Conservation (phyloP, 2,797 vertebrate genomes). For the Alouatta caraya region DNA sequence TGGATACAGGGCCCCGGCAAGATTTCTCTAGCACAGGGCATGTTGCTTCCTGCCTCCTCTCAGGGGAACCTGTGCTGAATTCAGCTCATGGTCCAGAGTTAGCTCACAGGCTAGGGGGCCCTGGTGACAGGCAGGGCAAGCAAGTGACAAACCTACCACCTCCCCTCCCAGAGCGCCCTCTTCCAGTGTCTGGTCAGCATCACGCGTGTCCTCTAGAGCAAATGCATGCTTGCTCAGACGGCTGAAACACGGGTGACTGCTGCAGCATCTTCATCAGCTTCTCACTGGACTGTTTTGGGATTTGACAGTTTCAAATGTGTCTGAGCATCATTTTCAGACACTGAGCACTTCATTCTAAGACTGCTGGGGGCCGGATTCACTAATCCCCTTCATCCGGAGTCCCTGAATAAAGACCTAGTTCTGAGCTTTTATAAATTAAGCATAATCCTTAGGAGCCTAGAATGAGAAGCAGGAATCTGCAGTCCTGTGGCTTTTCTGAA, state of each 20-base stretch:
- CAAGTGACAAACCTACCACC: neutral
- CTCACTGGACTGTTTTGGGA: rapidly evolving
- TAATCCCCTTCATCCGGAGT: neutral
- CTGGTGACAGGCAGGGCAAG: neutral
- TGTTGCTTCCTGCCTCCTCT: neutral
- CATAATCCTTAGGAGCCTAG: neutral
- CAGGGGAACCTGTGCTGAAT: neutral
- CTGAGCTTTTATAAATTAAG: neutral
- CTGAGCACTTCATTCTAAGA: neutral
- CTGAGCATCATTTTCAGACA: neutral
- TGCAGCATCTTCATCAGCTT: neutral
- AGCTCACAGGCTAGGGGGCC: neutral
- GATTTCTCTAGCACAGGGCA: neutral
- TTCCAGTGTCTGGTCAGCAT: rapidly evolving
- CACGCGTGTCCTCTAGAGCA: neutral
- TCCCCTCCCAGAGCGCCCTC: neutral
- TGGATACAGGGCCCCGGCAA: neutral
- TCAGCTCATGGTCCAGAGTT: neutral
- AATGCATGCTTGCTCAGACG: neutral
- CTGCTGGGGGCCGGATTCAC: neutral
- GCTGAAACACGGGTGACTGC: neutral
- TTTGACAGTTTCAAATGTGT: neutral
- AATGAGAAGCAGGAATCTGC: neutral
- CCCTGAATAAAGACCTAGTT: neutral
- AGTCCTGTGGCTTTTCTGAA: neutral